Evolutionary conservation across 2,888 invertebrate genomes (phyloP), one percentile per base, ranked within the genome.

Genomic region (Sinopyrophorus schimmeli): DNA sequence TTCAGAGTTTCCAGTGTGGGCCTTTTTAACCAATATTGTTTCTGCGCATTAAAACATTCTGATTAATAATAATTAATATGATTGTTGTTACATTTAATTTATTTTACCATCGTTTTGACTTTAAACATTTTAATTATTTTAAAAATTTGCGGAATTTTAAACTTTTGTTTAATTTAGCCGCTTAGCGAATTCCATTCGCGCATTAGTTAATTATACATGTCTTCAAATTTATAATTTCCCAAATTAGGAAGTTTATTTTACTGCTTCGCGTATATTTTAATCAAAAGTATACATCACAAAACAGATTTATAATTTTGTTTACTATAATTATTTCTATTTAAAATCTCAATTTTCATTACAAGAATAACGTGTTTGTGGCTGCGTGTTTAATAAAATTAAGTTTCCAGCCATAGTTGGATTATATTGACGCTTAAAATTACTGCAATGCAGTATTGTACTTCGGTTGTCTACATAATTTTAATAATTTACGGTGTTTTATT

Each of bases 351-450:
- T 42, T 31, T 39, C 41, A 47, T 50, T 49, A 46, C 30, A 35
- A 42, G 35, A 42, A 47, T 54, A 51, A 49, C 50, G 47, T 44
- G 43, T 50, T 40, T 43, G 37, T 39, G 46, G 37, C 47, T 47
- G 47, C 51, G 54, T 47, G 47, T 38, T 43, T 44, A 54, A 54
- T 47, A 54, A 54, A 47, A 51, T 54, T 51, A 51, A 47, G 47
- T 43, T 44, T 44, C 26, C 50, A 37, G 30, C 15, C 41, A 14
- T 38, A 47, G 30, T 43, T 31, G 35, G 40, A 50, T 51, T 54
- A 50, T 54, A 50, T 54, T 44, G 47, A 51, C 47, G 50, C 44
- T 47, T 48, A 28, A 48, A 51, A 51, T 38, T 47, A 40, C 54
- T 47, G 51, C 54, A 54, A 37, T 54, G 54, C 54, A 51, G 51